phyloP scores from a whole-genome alignment of 2,888 invertebrate species.

The Drosophila monieri region DNA sequence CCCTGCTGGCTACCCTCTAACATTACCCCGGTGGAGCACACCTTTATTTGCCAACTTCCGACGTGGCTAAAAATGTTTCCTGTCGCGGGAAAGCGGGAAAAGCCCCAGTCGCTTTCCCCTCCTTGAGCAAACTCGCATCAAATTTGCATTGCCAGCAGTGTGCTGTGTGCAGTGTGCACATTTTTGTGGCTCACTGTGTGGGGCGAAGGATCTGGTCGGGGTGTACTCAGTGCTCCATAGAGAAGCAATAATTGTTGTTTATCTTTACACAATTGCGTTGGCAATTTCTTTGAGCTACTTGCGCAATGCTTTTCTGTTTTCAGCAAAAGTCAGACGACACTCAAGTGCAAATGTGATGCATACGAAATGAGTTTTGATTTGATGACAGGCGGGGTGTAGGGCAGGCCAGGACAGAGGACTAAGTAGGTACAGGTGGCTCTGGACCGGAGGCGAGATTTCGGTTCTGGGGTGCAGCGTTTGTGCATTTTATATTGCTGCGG shows the following conservation, averaged over 20 bases:
- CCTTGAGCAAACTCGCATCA: conserved; percentile 54
- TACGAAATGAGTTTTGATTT: conserved; percentile 81
- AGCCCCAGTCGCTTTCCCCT: not conserved
- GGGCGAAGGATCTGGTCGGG: not conserved
- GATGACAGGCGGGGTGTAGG: conserved; percentile 33
- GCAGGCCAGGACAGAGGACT: no score
- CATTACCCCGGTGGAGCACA: conserved; percentile 39
- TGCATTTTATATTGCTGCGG: conserved; percentile 73
- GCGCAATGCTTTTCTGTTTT: conserved; percentile 28
- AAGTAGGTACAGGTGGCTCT: conserved; percentile 15
- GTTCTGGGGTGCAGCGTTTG: conserved; percentile 56
- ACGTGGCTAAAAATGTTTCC: conserved; percentile 60
- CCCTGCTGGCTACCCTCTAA: conserved; percentile 17
- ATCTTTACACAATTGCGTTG: conserved; percentile 80
- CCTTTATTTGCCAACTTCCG: conserved; percentile 61
- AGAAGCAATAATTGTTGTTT: conserved; percentile 81
- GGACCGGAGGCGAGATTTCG: conserved; percentile 25
- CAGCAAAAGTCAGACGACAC: conserved; percentile 51
- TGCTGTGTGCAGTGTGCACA: conserved; percentile 21
- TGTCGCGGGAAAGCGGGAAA: conserved; percentile 33
- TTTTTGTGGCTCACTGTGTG: conserved; percentile 50
- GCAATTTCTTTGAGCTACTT: conserved; percentile 70
- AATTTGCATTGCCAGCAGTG: conserved; percentile 58
- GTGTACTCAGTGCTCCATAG: conserved; percentile 30
- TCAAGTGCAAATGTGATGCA: conserved; percentile 77